Conservation (phyloP, 2,797 vertebrate species). For the Graptemys geographica region DNA sequence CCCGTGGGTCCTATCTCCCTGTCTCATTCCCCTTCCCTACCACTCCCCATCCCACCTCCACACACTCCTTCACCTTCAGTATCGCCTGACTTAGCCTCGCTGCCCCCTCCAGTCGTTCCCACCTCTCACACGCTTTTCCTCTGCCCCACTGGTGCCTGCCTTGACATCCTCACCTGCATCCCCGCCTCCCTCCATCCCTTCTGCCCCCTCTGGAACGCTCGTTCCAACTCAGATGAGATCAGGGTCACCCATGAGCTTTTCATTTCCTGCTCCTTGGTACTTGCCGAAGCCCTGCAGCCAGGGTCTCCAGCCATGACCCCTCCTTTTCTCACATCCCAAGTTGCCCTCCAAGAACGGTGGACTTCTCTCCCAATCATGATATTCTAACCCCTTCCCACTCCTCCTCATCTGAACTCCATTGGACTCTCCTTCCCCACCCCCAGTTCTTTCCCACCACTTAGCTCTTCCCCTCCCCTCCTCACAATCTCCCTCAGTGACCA, state of each 20-base stretch:
- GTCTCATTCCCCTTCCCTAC: neutral
- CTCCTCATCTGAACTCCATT: too few species aligned
- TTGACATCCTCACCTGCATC: neutral
- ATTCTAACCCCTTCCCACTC: too few species aligned
- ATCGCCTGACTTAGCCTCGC: neutral
- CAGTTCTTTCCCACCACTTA: neutral
- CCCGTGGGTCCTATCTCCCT: neutral
- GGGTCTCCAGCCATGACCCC: neutral
- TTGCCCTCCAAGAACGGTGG: neutral
- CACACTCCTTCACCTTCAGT: neutral
- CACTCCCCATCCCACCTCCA: neutral
- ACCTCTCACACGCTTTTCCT: neutral
- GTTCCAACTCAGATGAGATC: neutral
- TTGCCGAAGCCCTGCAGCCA: neutral
- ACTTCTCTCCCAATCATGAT: neutral
- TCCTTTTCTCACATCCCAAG: neutral
- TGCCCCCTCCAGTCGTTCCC: neutral
- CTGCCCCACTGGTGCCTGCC: rapidly evolving
- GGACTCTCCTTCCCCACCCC: too few species aligned
- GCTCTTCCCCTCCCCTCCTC: neutral
- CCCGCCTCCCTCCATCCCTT: neutral
- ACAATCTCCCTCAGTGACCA: neutral
- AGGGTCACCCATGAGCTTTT: neutral
- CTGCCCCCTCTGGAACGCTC: neutral
- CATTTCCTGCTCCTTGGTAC: neutral